These are phyloP conservation scores for Trididemnum nubilum DNA, from an alignment of 23 tunicate genomes.

Conservation along the genomic window DNA sequence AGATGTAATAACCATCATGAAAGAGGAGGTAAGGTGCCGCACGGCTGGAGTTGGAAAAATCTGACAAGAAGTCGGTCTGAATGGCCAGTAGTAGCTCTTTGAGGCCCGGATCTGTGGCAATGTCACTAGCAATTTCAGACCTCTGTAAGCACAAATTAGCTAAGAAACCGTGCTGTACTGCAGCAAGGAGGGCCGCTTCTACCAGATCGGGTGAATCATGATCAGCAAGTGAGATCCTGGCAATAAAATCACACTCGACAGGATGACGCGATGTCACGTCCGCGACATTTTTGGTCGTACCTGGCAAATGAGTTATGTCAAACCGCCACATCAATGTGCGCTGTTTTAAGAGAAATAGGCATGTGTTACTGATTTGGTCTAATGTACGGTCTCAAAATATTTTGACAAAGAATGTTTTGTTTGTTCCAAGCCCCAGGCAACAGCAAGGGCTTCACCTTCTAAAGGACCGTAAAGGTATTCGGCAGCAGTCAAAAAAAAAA, in stretches of 20 bases:
- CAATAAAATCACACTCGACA: not conserved
- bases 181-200: conserved; percentile 2
- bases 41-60: too few relatives aligned
- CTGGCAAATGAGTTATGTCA: conserved; percentile 13
- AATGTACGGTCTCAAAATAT: conserved; percentile 17
- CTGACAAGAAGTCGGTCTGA: too few relatives aligned
- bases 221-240: not conserved
- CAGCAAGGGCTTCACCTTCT: conserved; percentile 46
- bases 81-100: not conserved
- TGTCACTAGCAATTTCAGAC: not conserved
- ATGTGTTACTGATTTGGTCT: conserved; percentile 22
- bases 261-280: not conserved
- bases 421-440: conserved; percentile 33
- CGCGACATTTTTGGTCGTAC: not conserved
- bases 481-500: not conserved
- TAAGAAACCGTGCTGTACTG: not conserved
- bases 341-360: conserved; percentile 24
- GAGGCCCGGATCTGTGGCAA: not conserved
- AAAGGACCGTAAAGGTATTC: conserved; percentile 30
- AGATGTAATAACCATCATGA: not conserved
- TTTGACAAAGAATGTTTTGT: conserved; percentile 14
- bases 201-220: not conserved
- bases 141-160: not conserved
- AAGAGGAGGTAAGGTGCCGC: too few relatives aligned
- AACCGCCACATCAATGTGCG: conserved; percentile 23